These are phyloP conservation scores for Lagopus muta DNA, from an alignment of 2,113 vertebrate species.

Conservation along the genomic window DNA sequence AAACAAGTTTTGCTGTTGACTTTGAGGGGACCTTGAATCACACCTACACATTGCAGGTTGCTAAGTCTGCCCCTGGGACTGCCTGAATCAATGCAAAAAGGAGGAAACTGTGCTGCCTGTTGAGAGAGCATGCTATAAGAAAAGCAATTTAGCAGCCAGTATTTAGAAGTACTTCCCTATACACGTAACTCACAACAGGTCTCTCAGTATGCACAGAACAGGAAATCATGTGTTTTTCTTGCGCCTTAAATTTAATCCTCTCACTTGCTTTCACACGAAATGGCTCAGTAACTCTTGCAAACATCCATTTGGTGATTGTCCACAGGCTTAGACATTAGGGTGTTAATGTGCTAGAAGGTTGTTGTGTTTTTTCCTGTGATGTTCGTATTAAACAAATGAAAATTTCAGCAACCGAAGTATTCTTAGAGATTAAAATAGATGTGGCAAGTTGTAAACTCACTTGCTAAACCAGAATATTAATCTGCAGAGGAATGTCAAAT, in stretches of 20 bases:
- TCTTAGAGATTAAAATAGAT: not conserved
- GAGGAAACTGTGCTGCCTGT: not conserved
- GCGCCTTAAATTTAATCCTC: not conserved
- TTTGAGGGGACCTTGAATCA: not conserved
- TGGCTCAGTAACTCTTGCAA: not conserved
- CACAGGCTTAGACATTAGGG: not conserved
- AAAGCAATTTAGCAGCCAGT: not conserved
- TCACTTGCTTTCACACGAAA: not conserved
- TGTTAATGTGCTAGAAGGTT: not conserved
- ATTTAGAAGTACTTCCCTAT: not conserved
- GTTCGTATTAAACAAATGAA: not conserved
- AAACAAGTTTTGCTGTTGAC: not conserved
- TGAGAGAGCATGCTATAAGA: not conserved
- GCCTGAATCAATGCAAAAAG: not conserved
- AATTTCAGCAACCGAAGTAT: not conserved
- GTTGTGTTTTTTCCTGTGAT: not conserved
- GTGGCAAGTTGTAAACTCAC: not conserved
- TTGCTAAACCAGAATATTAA: not conserved
- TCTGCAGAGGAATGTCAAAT: not conserved
- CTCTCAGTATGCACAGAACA: not conserved
- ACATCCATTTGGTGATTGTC: not conserved
- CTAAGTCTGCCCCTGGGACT: not conserved
- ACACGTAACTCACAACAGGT: not conserved
- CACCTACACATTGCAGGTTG: not conserved
- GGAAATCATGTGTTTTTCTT: conserved; percentile 1